Base-by-base conservation (phyloP, 2,888 invertebrate genomes). In the Isoperla grammatica region DNA sequence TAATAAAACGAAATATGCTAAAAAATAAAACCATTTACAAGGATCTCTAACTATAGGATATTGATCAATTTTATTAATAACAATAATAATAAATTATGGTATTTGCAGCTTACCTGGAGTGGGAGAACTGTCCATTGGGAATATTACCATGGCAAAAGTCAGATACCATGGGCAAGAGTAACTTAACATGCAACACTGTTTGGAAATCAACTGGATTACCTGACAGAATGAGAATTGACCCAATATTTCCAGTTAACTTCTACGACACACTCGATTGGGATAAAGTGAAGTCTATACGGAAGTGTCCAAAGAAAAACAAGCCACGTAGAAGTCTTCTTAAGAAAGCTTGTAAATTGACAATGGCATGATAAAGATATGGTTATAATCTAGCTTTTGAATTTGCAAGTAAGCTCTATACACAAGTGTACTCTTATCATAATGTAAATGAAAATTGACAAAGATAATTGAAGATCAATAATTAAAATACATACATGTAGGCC, bases 101-200 rank as follows among this genome's bases (percentile, higher is more conserved):
- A 2, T 23, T 60, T 60, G 17, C 50, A 60, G 60, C 22, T 2
- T 39, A 40, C 13, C 23, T 11, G n/a, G 43, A 49, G 8, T 60
- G 60, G 60, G 37, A 56, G 42, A 56, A 48, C 29, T 60, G 60
- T 13, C 60, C 61, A 5, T 11, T 61, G 6, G 61, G 61, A 53
- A 37, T 35, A 45, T 45, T 61, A 8, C 61, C 61, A 5, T 61
- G 61, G 61, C 61, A 61, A 40, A 22, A 23, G 9, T n/a, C 37
- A 17, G 11, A 17, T n/a, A 22, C 37, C 29, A 29, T 29, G 29
- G 29, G 29, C 8, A 29, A 8, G 4, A 8, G n/a, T 37, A 11
- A 23, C 11, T 57, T 13, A 23, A 61, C 6, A 13, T 61, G 11
- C 40, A 45, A 54, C 12, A 48, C 15, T n/a, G 19, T 40, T 17